Percentiles rank a stretch among this genome's conserved stretches.
These are phyloP conservation scores for Hexactinellida sp. DNA, from an alignment of 37 sponge, comb jelly and placozoan species.

Conservation along the genomic window DNA sequence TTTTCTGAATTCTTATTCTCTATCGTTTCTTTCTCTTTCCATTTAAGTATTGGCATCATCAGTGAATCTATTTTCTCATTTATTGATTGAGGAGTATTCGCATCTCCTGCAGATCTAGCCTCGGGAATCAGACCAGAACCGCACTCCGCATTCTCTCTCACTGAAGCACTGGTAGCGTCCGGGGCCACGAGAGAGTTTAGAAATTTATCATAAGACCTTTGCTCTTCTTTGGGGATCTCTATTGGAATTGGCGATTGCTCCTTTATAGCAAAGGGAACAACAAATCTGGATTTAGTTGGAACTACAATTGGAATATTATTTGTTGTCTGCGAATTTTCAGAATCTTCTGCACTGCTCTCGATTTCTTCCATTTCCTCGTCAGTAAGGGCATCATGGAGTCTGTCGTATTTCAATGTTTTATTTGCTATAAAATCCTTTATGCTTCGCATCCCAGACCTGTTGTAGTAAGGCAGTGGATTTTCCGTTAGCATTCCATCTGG, in stretches of 20 bases:
- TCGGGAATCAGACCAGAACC: not conserved
- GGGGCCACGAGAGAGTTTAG: not conserved
- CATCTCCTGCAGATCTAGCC: not conserved
- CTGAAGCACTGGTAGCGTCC: not conserved
- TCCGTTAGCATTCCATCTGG: not conserved
- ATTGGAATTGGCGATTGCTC: not conserved
- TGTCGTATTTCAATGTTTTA: not conserved
- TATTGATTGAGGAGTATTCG: not conserved
- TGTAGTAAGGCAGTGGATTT: not conserved
- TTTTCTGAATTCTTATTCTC: not conserved
- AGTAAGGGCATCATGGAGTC: not conserved
- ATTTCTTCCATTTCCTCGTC: not conserved
- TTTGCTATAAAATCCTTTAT: not conserved
- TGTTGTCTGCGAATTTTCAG: not conserved
- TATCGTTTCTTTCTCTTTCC: not conserved
- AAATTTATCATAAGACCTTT: not conserved
- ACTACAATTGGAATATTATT: not conserved
- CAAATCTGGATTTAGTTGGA: not conserved
- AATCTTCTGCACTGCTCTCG: not conserved
- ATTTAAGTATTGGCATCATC: not conserved
- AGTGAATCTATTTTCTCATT: not conserved
- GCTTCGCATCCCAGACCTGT: not conserved
- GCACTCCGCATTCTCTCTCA: not conserved
- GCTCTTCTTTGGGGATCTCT: not conserved
- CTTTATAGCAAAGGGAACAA: not conserved